Evolutionary conservation across 2,888 invertebrate genomes (phyloP).

Genomic region (Hemithea aestivaria): DNA sequence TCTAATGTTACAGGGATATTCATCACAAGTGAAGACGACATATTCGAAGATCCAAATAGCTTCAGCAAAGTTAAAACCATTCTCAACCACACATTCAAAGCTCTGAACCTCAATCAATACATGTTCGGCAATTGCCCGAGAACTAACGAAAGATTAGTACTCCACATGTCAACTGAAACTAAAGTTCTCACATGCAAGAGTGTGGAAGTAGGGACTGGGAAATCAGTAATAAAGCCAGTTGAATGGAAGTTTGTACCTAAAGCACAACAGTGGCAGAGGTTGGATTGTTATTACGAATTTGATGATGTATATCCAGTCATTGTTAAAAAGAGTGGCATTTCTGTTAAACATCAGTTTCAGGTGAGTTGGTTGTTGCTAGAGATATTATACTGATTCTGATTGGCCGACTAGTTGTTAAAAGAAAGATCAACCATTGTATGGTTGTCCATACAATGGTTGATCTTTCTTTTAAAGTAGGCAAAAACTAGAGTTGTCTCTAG

Average conservation of each 20-base stretch:
- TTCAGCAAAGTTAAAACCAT: slow-evolving; percentile 79
- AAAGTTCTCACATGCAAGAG: slow-evolving; percentile 81
- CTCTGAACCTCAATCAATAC: slow-evolving; percentile 74
- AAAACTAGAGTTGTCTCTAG: too few relatives aligned
- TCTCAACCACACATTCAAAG: slow-evolving; percentile 77
- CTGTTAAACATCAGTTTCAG: slow-evolving; percentile 84
- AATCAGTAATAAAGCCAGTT: slow-evolving; percentile 80
- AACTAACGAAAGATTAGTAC: slow-evolving; percentile 81
- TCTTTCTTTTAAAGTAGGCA: too few relatives aligned
- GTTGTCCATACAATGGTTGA: too few relatives aligned
- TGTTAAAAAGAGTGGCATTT: slow-evolving; percentile 79
- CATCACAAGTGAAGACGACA: slow-evolving; percentile 83
- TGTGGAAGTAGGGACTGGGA: slow-evolving; percentile 74
- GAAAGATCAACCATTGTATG: too few relatives aligned
- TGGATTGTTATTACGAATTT: slow-evolving; percentile 87
- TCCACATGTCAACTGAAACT: slow-evolving; percentile 78
- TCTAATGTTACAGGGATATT: slow-evolving; percentile 81
- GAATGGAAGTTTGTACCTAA: slow-evolving; percentile 88
- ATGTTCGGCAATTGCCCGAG: slow-evolving; percentile 79
- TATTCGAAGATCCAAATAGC: slow-evolving; percentile 78
- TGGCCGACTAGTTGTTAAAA: too few relatives aligned
- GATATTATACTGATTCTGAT: too few relatives aligned
- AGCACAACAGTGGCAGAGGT: slow-evolving; percentile 85
- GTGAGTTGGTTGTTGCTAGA: too few relatives aligned
- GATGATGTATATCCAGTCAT: slow-evolving; percentile 86